Percentiles rank a stretch among this genome's conserved stretches.
These are phyloP conservation scores for Ispidina picta DNA, from an alignment of 2,797 vertebrate species.

Conservation along the genomic window DNA sequence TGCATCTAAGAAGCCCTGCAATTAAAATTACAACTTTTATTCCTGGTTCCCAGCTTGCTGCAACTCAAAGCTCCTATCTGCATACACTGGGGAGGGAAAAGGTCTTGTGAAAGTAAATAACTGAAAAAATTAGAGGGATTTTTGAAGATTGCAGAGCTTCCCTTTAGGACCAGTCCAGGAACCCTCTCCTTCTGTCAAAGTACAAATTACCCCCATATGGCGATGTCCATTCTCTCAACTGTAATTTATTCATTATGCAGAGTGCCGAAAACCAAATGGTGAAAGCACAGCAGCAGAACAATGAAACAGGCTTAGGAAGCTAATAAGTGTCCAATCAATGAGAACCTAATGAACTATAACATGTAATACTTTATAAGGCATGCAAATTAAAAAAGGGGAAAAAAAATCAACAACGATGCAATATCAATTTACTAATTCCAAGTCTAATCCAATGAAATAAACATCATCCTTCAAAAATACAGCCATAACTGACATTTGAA, in stretches of 20 bases:
- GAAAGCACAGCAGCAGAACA: conserved; percentile 63
- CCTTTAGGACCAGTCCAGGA: conserved; percentile 61
- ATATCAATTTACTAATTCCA: conserved; percentile 17
- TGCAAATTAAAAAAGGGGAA: conserved; percentile 29
- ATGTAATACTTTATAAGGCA: conserved; percentile 31
- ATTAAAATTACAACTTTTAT: conserved; percentile 69
- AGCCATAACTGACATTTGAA: neutral
- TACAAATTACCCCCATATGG: conserved; percentile 71
- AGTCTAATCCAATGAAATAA: conserved; percentile 9
- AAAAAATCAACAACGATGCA: neutral
- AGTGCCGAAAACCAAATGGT: conserved; percentile 54
- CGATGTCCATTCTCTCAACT: conserved; percentile 59
- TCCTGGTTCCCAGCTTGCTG: conserved; percentile 43
- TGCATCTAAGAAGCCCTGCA: conserved; percentile 65
- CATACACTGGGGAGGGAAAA: conserved; percentile 55
- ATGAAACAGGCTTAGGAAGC: conserved; percentile 24
- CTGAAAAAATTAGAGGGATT: conserved; percentile 72
- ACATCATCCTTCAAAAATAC: neutral
- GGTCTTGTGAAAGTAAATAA: conserved; percentile 73
- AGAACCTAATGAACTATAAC: conserved; percentile 31
- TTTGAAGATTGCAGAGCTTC: conserved; percentile 62
- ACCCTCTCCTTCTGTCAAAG: conserved; percentile 68
- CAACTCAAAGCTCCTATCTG: conserved; percentile 56
- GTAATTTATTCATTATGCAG: conserved; percentile 73
- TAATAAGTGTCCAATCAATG: conserved; percentile 39